phyloP scores from a whole-genome alignment of 1,140 invertebrate species.

The Euura saliciscinereae region DNA sequence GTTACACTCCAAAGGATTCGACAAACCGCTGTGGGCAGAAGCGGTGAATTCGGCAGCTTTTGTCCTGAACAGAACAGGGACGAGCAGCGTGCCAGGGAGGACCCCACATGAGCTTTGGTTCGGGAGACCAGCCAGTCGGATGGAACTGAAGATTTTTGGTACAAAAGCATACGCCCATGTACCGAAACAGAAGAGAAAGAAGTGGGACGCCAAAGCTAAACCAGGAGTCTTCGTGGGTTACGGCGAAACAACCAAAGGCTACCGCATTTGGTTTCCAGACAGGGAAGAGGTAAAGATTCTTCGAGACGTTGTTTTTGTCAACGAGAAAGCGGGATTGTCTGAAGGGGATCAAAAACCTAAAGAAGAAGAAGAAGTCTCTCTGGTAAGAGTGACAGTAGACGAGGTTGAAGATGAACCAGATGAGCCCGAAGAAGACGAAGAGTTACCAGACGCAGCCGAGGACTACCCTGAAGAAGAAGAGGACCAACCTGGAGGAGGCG shows the following conservation, averaged over 20 bases:
- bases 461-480: no score
- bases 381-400: not conserved
- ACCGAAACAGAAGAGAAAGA: slow-evolving; percentile 35
- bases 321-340: slow-evolving; percentile 27
- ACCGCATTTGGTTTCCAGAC: slow-evolving; percentile 27
- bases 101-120: slow-evolving; percentile 27
- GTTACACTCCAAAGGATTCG: slow-evolving; percentile 27
- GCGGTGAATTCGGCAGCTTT: slow-evolving; percentile 25
- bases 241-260: slow-evolving; percentile 38
- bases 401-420: no score
- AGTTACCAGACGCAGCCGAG: no score
- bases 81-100: slow-evolving; percentile 13
- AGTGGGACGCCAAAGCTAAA: slow-evolving; percentile 37
- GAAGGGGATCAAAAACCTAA: slow-evolving; percentile 36
- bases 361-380: slow-evolving; percentile 24
- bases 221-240: slow-evolving; percentile 42
- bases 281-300: not conserved
- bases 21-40: slow-evolving; percentile 28
- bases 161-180: slow-evolving; percentile 34
- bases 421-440: no score
- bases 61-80: slow-evolving; percentile 27
- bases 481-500: no score
- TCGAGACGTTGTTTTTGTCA: slow-evolving; percentile 8
- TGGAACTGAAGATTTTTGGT: slow-evolving; percentile 48
- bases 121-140: slow-evolving; percentile 33